Percentiles rank a stretch among this genome's conserved stretches.
These are phyloP conservation scores for Drosophila diplacantha DNA, from an alignment of 2,888 invertebrate genomes.

Conservation along the genomic window DNA sequence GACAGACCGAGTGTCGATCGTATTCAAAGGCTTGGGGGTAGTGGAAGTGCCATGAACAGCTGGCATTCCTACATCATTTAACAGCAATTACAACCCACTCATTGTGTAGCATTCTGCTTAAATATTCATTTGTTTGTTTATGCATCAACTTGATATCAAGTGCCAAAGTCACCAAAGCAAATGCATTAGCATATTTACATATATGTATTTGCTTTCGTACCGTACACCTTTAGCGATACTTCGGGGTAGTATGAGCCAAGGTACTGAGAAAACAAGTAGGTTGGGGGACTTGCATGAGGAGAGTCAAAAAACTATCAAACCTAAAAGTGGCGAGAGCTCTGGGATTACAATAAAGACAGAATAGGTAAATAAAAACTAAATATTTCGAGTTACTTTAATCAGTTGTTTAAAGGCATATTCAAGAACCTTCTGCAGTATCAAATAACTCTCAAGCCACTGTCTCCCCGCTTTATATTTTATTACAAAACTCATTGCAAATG, in stretches of 20 bases:
- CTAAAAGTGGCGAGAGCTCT: too few relatives aligned
- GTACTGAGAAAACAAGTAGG: too few relatives aligned
- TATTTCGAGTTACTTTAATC: neutral
- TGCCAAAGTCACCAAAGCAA: constrained; percentile 50
- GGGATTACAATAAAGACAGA: too few relatives aligned
- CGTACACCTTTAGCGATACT: neutral
- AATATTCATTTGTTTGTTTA: constrained; percentile 16
- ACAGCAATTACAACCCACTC: constrained; percentile 52
- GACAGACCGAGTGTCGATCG: constrained; percentile 5
- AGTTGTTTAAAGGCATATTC: neutral
- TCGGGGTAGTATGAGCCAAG: neutral
- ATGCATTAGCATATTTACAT: constrained; percentile 27
- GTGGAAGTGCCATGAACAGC: constrained; percentile 31
- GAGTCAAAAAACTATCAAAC: too few relatives aligned
- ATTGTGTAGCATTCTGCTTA: constrained; percentile 15
- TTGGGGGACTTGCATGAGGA: too few relatives aligned
- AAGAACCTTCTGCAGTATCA: neutral
- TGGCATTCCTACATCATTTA: constrained; percentile 54
- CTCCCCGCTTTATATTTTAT: neutral
- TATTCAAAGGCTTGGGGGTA: neutral
- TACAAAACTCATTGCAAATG: constrained; percentile 5
- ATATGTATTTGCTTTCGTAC: constrained; percentile 10
- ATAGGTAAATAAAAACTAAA: too few relatives aligned
- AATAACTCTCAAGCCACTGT: neutral
- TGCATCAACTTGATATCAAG: constrained; percentile 22